Evolutionary conservation across 1,140 invertebrate genomes (phyloP).

Genomic region (Battus philenor): DNA sequence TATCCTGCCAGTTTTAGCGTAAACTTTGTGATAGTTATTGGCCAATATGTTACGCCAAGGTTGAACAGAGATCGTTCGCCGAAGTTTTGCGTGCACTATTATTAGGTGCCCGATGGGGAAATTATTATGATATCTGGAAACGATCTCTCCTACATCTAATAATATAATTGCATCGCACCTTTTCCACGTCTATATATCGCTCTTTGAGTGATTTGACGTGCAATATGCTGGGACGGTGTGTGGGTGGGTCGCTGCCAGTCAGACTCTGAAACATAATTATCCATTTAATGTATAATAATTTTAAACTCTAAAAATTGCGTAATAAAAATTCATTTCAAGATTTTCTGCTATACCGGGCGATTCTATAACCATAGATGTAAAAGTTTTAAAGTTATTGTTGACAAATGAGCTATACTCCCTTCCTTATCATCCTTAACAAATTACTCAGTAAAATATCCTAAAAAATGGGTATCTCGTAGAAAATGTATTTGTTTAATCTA

Average conservation of each 20-base stretch:
- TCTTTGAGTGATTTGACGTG: slow-evolving; percentile 50
- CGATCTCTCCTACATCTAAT: slow-evolving; percentile 5
- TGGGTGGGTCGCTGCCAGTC: slow-evolving; percentile 38
- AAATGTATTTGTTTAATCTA: no score
- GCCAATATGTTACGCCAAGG: slow-evolving; percentile 8
- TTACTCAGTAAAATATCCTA: no score
- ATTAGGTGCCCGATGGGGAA: slow-evolving; percentile 12
- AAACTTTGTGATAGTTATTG: slow-evolving; percentile 20
- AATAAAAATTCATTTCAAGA: no score
- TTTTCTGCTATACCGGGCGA: no score
- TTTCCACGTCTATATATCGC: slow-evolving; percentile 41
- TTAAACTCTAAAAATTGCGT: no score
- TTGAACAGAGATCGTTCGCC: not conserved
- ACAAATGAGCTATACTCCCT: no score
- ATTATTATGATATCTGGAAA: slow-evolving; percentile 17
- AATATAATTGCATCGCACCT: slow-evolving; percentile 29
- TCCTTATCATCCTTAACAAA: no score
- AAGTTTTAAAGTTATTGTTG: no score
- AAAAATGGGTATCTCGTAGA: no score
- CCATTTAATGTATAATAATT: not conserved
- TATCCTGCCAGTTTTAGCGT: slow-evolving; percentile 21
- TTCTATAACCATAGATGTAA: no score
- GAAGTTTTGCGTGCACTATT: slow-evolving; percentile 7
- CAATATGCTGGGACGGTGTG: slow-evolving; percentile 40
- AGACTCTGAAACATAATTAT: slow-evolving; percentile 40